These are phyloP conservation scores for Clarias pachynema DNA, from an alignment of 2,797 vertebrate species.

Conservation along the genomic window DNA sequence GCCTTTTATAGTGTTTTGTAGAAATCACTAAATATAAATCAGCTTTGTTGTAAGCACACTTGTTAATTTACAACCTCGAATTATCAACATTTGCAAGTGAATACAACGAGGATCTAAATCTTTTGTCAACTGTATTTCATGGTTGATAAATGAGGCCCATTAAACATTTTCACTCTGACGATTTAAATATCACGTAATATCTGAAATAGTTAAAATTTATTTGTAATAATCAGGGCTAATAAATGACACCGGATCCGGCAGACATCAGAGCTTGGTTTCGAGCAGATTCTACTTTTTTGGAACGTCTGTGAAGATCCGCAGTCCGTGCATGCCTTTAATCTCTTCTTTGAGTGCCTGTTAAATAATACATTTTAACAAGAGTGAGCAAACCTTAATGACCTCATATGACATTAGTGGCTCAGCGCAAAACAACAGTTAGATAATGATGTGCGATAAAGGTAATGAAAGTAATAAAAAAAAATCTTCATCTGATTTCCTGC, in stretches of 20 bases:
- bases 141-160: neutral
- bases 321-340: conserved; percentile 82
- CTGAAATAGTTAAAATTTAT: neutral
- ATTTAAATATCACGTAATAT: conserved; percentile 13
- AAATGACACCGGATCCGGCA: neutral
- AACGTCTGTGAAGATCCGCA: conserved; percentile 80
- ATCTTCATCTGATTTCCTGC: neutral
- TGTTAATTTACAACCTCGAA: neutral
- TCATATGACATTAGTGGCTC: neutral
- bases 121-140: neutral
- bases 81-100: neutral
- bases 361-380: conserved; percentile 22
- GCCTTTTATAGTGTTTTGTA: neutral
- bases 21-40: neutral
- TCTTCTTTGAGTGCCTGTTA: conserved; percentile 80
- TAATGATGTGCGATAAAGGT: neutral
- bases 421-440: neutral
- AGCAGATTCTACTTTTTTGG: conserved; percentile 67
- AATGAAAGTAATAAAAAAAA: neutral
- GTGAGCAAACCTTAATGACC: neutral
- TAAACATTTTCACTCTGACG: neutral
- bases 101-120: neutral
- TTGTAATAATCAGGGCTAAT: neutral
- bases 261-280: neutral
- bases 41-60: neutral